phyloP scores from a whole-genome alignment of 2,113 vertebrate species.

The Mirounga angustirostris region DNA sequence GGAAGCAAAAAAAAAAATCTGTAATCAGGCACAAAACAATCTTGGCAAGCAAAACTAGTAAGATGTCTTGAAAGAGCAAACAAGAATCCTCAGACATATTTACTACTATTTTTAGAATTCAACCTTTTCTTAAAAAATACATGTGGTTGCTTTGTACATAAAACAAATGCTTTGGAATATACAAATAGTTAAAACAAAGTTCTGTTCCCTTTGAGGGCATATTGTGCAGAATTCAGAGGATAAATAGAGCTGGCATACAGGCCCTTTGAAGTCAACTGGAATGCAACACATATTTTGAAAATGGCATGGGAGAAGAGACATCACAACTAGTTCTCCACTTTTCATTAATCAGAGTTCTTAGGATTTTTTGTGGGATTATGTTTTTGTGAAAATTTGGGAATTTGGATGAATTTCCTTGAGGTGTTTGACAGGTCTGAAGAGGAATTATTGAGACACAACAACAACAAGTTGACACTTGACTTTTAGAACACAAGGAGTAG shows the following conservation, averaged over 20 bases:
- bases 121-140: background rate
- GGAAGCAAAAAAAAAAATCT: background rate
- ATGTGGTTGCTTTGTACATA: background rate
- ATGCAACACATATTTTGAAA: background rate
- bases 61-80: background rate
- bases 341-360: background rate
- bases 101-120: background rate
- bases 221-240: background rate
- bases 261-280: background rate
- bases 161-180: background rate
- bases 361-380: background rate
- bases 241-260: background rate
- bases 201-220: background rate
- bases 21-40: background rate
- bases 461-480: background rate
- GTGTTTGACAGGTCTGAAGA: background rate
- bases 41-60: background rate
- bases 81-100: background rate
- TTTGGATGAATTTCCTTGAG: background rate
- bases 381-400: background rate
- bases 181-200: background rate
- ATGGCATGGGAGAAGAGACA: background rate
- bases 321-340: background rate
- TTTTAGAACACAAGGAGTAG: background rate
- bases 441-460: background rate